Conservation (phyloP, 2,888 invertebrate genomes). For the Hydraecia micacea region DNA sequence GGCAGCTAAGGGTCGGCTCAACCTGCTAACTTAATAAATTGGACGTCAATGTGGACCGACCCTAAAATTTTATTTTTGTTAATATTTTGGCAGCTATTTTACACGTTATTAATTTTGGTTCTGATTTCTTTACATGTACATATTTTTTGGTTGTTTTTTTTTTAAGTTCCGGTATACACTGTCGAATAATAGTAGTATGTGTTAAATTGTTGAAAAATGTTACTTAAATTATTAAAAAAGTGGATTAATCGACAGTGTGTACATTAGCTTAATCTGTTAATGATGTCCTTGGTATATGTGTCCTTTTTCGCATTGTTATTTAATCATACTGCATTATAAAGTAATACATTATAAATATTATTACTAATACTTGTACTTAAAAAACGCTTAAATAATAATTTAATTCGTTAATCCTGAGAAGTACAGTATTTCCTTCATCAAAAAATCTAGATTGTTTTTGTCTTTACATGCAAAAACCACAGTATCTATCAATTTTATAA, state of each 20-base stretch:
- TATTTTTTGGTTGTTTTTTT: slow-evolving; percentile 34
- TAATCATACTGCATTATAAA: slow-evolving; percentile 6
- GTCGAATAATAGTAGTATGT: slow-evolving; percentile 17
- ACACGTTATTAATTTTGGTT: slow-evolving; percentile 9
- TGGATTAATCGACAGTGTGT: slow-evolving; percentile 24
- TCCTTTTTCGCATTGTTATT: slow-evolving; percentile 44
- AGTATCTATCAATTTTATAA: background rate
- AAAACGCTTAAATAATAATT: background rate
- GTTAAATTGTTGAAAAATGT: background rate
- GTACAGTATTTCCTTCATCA: background rate
- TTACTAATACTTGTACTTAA: slow-evolving; percentile 29
- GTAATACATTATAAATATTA: slow-evolving; percentile 10
- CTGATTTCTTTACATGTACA: slow-evolving; percentile 43
- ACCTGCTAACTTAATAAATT: slow-evolving; percentile 51
- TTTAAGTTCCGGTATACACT: slow-evolving; percentile 23
- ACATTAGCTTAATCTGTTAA: slow-evolving; percentile 11
- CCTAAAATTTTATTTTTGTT: slow-evolving; percentile 41
- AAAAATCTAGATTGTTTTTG: background rate
- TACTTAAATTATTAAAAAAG: background rate
- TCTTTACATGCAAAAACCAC: background rate
- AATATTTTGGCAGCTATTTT: slow-evolving; percentile 48
- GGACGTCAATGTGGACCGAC: slow-evolving; percentile 29
- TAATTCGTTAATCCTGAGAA: background rate
- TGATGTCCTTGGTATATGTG: slow-evolving; percentile 47
- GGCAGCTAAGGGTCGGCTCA: slow-evolving; percentile 51